A percentile compares a stretch with the other conserved stretches of the same genome.
These are phyloP conservation scores for Rhinogobio ventralis DNA, from an alignment of 2,797 vertebrate species.

Conservation along the genomic window DNA sequence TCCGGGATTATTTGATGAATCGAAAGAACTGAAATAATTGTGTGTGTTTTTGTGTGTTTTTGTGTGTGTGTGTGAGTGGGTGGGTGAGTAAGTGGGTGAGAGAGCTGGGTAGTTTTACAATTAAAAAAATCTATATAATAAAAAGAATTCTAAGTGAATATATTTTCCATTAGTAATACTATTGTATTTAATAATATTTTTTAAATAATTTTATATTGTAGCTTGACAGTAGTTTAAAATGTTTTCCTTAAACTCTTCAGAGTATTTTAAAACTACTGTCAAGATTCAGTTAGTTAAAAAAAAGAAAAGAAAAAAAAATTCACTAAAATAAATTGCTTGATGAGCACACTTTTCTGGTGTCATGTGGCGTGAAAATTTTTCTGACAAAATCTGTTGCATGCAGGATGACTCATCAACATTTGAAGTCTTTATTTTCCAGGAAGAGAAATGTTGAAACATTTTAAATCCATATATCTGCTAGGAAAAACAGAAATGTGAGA, in stretches of 20 bases:
- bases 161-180: not conserved
- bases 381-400: not conserved
- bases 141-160: too few relatives aligned
- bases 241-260: too few relatives aligned
- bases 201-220: not conserved
- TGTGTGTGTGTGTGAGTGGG: too few relatives aligned
- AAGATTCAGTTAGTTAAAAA: not conserved
- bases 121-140: too few relatives aligned
- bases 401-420: not conserved
- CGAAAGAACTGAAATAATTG: not conserved
- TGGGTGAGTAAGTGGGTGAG: too few relatives aligned
- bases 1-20: not conserved
- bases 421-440: not conserved
- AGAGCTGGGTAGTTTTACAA: too few relatives aligned
- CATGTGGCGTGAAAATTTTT: too few relatives aligned
- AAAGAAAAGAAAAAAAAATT: too few relatives aligned
- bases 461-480: not conserved
- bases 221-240: not conserved
- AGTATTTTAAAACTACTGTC: not conserved
- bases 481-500: not conserved
- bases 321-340: not conserved
- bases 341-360: not conserved
- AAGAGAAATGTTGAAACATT: not conserved
- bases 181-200: not conserved
- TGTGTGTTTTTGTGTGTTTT: rapidly evolving